Evolutionary conservation across 2,888 invertebrate species (phyloP).

Genomic region (Itoplectis maculator): DNA sequence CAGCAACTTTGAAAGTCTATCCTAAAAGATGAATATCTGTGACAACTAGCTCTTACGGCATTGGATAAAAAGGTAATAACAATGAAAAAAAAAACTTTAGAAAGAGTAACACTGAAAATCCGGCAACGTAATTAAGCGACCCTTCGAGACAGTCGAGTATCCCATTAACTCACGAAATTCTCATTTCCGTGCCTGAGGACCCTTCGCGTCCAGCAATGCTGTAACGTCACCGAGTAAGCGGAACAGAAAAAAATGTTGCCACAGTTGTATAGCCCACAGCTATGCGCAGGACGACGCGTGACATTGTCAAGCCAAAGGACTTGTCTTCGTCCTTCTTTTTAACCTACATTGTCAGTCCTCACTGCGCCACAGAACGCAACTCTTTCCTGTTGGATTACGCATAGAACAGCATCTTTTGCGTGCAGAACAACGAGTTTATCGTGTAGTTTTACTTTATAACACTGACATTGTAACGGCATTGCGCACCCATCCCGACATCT

Average conservation of each 20-base stretch:
- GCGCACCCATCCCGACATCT: not conserved
- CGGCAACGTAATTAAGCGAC: not conserved
- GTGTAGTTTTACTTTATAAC: conserved; percentile 22
- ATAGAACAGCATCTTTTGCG: conserved; percentile 19
- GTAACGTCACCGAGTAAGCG: conserved; percentile 21
- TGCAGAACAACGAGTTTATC: conserved; percentile 29
- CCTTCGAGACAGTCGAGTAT: not conserved
- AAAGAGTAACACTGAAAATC: not conserved
- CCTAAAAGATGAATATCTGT: too few species aligned
- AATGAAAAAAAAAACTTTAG: not conserved
- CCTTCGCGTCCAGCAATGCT: not conserved
- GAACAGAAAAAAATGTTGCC: conserved; percentile 37
- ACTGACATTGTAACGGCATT: not conserved
- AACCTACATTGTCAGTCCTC: not conserved
- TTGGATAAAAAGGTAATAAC: not conserved
- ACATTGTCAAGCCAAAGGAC: conserved; percentile 25
- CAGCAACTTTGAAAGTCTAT: too few species aligned
- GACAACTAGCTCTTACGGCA: too few species aligned
- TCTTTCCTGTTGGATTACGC: not conserved
- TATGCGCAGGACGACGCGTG: conserved; percentile 12
- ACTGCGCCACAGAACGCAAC: not conserved
- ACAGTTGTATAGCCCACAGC: conserved; percentile 23
- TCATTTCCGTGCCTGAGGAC: conserved; percentile 22
- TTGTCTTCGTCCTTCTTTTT: conserved; percentile 19
- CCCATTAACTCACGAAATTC: conserved; percentile 38